phyloP scores from a whole-genome alignment of 2,888 invertebrate species.

The Sphecodes monilicornis region DNA sequence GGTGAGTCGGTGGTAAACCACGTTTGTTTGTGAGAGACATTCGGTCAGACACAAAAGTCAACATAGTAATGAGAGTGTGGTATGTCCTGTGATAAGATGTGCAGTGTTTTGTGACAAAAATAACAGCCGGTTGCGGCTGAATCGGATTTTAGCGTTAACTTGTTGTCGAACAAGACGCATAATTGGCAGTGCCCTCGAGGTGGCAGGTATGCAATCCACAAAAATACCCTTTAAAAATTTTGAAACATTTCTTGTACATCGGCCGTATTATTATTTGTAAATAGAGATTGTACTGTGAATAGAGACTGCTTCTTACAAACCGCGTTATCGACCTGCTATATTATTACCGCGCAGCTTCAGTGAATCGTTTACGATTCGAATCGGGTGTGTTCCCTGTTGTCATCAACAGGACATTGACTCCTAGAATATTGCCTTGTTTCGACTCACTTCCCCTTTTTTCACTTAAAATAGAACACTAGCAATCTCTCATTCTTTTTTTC shows the following conservation, averaged over 20 bases:
- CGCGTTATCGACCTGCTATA: slow-evolving; percentile 32
- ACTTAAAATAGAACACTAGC: slow-evolving; percentile 11
- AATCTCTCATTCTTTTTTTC: slow-evolving; percentile 23
- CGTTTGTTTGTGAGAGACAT: slow-evolving; percentile 41
- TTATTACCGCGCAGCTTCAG: slow-evolving; percentile 35
- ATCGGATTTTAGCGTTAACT: slow-evolving; percentile 61
- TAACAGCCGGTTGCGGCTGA: slow-evolving; percentile 74
- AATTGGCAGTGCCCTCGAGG: slow-evolving; percentile 65
- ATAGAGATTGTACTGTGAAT: neutral
- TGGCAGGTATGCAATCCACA: slow-evolving; percentile 70
- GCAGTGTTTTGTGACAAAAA: slow-evolving; percentile 78
- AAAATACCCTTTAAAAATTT: slow-evolving; percentile 26
- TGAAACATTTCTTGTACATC: neutral
- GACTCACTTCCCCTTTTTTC: slow-evolving; percentile 50
- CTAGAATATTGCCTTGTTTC: slow-evolving; percentile 63
- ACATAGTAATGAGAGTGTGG: slow-evolving; percentile 54
- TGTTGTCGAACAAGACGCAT: slow-evolving; percentile 69
- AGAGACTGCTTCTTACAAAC: neutral
- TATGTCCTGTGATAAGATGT: slow-evolving; percentile 70
- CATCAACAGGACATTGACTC: slow-evolving; percentile 76
- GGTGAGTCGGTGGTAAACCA: slow-evolving; percentile 57
- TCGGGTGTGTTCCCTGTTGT: slow-evolving; percentile 71
- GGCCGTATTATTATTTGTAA: neutral
- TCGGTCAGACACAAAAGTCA: slow-evolving; percentile 20
- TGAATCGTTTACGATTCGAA: slow-evolving; percentile 46